Percentiles rank a stretch among this genome's conserved stretches.
phyloP scores from a whole-genome alignment of 2,797 vertebrate genomes.

The Schizopygopsis malacanthus region DNA sequence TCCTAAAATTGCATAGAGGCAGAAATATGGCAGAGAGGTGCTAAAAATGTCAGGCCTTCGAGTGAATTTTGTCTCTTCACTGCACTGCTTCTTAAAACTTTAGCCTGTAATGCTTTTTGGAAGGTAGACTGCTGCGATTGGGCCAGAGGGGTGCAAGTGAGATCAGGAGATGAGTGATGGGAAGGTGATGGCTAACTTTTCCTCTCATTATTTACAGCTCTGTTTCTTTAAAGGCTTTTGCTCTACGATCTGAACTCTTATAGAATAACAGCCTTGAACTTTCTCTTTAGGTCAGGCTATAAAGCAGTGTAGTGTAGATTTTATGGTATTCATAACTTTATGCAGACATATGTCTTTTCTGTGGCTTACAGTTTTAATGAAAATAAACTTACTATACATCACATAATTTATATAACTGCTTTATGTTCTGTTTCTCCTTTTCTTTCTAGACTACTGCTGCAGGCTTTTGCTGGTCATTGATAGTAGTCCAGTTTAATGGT shows the following conservation, averaged over 20 bases:
- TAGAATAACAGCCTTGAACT: slow-evolving; percentile 39
- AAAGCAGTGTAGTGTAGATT: slow-evolving; percentile 17
- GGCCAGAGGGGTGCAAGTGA: slow-evolving; percentile 43
- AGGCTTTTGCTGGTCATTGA: too few relatives aligned
- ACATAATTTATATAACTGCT: neutral
- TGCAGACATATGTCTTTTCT: neutral
- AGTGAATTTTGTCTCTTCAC: slow-evolving; percentile 46
- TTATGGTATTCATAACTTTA: slow-evolving; percentile 35
- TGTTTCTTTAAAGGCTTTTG: slow-evolving; percentile 48
- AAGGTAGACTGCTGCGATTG: slow-evolving; percentile 44
- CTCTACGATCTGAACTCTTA: slow-evolving; percentile 42
- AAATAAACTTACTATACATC: neutral
- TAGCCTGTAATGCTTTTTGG: slow-evolving; percentile 57
- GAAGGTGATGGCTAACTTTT: slow-evolving; percentile 46
- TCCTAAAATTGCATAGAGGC: slow-evolving; percentile 36
- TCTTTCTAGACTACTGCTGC: neutral
- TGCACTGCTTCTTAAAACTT: slow-evolving; percentile 51
- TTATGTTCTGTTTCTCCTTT: neutral
- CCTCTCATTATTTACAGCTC: slow-evolving; percentile 54
- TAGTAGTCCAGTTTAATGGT: neutral
- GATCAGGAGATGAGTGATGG: slow-evolving; percentile 57
- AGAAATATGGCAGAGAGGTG: slow-evolving; percentile 27
- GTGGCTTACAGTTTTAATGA: neutral
- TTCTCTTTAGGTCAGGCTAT: slow-evolving; percentile 39
- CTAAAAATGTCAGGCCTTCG: slow-evolving; percentile 51